Evolutionary conservation across 2,888 invertebrate genomes (phyloP).

Genomic region (Hydrotaea diabolus): DNA sequence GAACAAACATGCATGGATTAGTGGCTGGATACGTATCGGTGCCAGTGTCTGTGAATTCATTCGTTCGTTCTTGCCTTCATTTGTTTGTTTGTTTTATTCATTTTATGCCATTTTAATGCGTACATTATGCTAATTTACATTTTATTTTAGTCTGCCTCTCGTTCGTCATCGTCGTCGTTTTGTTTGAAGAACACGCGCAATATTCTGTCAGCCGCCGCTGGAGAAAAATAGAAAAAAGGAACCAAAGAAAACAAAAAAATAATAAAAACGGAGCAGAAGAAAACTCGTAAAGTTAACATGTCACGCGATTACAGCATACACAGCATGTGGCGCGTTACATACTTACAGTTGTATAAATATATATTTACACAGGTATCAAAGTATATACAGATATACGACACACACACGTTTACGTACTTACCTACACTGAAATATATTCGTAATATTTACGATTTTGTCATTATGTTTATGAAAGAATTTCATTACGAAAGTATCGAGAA

Average conservation of each 20-base stretch:
- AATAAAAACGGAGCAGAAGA: conserved; percentile 20
- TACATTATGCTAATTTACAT: conserved; percentile 52
- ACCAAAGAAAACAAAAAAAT: not conserved
- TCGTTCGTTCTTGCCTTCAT: not conserved
- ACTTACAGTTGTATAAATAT: conserved; percentile 2
- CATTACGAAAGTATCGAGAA: no score
- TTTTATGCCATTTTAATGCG: conserved; percentile 36
- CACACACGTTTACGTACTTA: not conserved
- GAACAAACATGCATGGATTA: not conserved
- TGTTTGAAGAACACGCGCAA: conserved; percentile 37
- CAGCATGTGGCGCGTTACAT: conserved; percentile 51
- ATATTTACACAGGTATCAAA: not conserved
- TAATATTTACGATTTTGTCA: no score
- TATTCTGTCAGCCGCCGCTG: conserved; percentile 45
- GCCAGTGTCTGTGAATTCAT: no score
- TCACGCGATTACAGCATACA: conserved; percentile 65
- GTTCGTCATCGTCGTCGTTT: not conserved
- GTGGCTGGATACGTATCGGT: not conserved
- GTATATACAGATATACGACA: not conserved
- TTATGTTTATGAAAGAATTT: no score
- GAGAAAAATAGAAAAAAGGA: not conserved
- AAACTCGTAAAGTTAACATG: conserved; percentile 36
- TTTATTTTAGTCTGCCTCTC: not conserved
- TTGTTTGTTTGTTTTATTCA: not conserved
- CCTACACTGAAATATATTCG: no score